Evolutionary conservation across 2,797 vertebrate genomes (phyloP), one percentile per base, ranked within the genome.

Genomic region (Schizopygopsis pylzovi): DNA sequence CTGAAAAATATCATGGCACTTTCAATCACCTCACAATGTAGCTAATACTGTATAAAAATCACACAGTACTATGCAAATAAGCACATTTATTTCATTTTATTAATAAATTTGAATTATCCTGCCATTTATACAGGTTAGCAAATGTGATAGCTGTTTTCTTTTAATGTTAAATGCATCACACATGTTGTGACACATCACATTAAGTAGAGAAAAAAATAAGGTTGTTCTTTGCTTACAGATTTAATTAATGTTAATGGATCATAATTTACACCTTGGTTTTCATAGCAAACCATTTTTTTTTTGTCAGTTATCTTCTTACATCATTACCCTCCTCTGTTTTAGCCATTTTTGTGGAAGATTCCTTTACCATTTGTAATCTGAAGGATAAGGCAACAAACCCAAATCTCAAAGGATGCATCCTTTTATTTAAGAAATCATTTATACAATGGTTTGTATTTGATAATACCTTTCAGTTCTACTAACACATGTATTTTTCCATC

Each of bases 401-500:
- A 13, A 73, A 59, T 85, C 75, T 73, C 45, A 10, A 54, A 22
- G 59, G 70, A 75, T 25, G 18, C 79, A 73, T 80, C 52, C 68
- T 72, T 65, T 81, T 77, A 68, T 70, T 49, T 61, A 79, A 75
- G 43, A 16, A 90, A 87, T 90, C 87, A 85, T 93, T 93, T 93
- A 94, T 89, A 93, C 93, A 91, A 90, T 88, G 91, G 89, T 93
- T 73, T 68, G 72, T 90, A 89, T 93, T 81, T 81, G 72, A 77
- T 75, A 61, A 67, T 77, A 85, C 18, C 52, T 86, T 77, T 82
- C 39, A 49, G 78, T 25, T 88, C 41, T 67, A 61, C n/a, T 78
- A 75, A 47, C 16, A 85, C 39, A 6, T 85, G 79, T 77, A 49
- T 81, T 85, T 85, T 47, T 61, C 76, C 67, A 80, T 82, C 25